These are phyloP conservation scores for Perithous albicinctus DNA, from an alignment of 2,888 invertebrate species.

Conservation along the genomic window DNA sequence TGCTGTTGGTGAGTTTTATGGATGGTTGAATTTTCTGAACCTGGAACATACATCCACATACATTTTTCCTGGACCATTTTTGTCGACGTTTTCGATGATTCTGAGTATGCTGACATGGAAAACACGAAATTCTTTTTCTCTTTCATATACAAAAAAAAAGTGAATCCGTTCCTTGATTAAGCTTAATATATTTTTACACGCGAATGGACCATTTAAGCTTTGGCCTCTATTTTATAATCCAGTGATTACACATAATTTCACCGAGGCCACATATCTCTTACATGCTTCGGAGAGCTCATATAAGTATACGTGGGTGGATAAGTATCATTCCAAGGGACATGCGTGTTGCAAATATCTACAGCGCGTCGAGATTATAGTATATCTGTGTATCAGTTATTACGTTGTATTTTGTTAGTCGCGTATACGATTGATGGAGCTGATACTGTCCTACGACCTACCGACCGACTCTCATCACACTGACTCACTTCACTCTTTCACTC, in stretches of 20 bases:
- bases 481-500: conserved; percentile 54
- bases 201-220: background rate
- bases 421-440: conserved; percentile 10
- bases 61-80: too few relatives aligned
- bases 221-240: conserved; percentile 28
- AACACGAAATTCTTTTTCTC: too few relatives aligned
- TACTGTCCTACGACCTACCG: conserved; percentile 53
- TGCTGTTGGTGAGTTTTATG: too few relatives aligned
- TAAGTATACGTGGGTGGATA: conserved; percentile 56
- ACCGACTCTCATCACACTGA: conserved; percentile 62
- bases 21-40: too few relatives aligned
- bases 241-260: conserved; percentile 21
- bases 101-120: too few relatives aligned
- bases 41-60: too few relatives aligned
- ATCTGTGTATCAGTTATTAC: conserved; percentile 32
- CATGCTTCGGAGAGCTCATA: conserved; percentile 33
- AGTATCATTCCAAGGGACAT: conserved; percentile 59
- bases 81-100: too few relatives aligned
- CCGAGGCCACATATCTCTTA: conserved; percentile 22
- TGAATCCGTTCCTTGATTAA: background rate
- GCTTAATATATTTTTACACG: background rate
- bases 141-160: background rate
- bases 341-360: conserved; percentile 56
- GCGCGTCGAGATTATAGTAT: conserved; percentile 55
- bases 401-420: conserved; percentile 17